These are phyloP conservation scores for Syngnathus rostellatus DNA, from an alignment of 2,797 vertebrate species.

Conservation along the genomic window DNA sequence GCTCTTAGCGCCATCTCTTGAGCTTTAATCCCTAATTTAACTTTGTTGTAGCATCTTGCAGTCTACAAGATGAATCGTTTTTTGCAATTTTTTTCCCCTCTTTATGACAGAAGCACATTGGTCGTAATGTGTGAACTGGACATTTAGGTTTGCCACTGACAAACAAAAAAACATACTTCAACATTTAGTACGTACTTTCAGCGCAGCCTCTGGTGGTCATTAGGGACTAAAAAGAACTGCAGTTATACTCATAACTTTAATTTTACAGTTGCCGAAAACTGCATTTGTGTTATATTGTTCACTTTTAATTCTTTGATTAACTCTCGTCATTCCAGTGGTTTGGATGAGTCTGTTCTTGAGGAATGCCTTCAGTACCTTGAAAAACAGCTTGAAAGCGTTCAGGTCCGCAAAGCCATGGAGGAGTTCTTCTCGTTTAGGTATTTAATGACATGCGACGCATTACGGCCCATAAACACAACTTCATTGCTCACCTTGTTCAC, in stretches of 20 bases:
- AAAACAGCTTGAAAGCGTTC: constrained; percentile 92
- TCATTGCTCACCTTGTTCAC: constrained; percentile 1
- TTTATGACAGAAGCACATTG: too few species aligned
- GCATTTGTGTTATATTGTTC: neutral
- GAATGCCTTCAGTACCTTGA: constrained; percentile 95
- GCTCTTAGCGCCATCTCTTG: neutral
- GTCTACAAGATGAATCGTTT: too few species aligned
- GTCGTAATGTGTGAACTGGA: too few species aligned
- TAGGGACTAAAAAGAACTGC: neutral
- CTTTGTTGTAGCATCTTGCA: too few species aligned
- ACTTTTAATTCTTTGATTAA: neutral
- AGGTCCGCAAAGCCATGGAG: constrained; percentile 97
- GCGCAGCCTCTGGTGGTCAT: neutral
- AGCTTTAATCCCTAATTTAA: too few species aligned
- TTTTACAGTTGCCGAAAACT: neutral
- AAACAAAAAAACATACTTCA: neutral
- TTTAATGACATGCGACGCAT: neutral
- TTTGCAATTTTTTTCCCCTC: too few species aligned
- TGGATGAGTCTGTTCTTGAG: constrained; percentile 91
- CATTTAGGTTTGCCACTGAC: too few species aligned
- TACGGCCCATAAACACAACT: neutral
- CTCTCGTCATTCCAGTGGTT: constrained; percentile 67
- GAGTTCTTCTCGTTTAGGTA: constrained; percentile 98
- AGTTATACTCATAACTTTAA: neutral
- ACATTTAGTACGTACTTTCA: neutral